phyloP scores from a whole-genome alignment of 2,797 vertebrate genomes.

The Peromyscus attwateri region DNA sequence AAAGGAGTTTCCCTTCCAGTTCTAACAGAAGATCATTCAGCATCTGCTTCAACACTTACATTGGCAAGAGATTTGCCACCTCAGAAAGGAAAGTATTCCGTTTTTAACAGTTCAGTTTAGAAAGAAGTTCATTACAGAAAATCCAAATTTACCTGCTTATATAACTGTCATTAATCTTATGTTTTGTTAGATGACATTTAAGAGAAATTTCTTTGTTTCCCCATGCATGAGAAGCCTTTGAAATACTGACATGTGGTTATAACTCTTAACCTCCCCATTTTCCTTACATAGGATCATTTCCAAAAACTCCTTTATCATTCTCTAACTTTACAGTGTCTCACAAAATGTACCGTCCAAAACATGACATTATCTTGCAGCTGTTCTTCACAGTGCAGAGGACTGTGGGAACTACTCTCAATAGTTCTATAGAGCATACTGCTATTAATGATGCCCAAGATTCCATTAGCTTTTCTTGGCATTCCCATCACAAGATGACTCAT shows the following conservation, averaged over 20 bases:
- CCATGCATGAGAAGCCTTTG: conserved; percentile 30
- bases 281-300: conserved; percentile 18
- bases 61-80: conserved; percentile 79
- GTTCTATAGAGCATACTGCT: conserved; percentile 49
- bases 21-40: conserved; percentile 78
- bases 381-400: conserved; percentile 43
- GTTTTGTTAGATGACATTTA: conserved; percentile 67
- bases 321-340: conserved; percentile 27
- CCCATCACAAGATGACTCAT: conserved; percentile 76
- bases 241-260: background rate
- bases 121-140: conserved; percentile 75
- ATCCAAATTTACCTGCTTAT: conserved; percentile 80
- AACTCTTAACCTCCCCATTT: conserved; percentile 5
- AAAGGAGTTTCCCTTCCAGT: conserved; percentile 29
- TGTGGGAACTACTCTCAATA: conserved; percentile 6
- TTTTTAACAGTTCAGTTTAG: conserved; percentile 79
- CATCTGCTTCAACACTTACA: conserved; percentile 80
- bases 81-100: conserved; percentile 76
- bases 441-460: conserved; percentile 71
- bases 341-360: background rate
- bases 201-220: conserved; percentile 42
- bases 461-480: conserved; percentile 82
- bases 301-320: conserved; percentile 49
- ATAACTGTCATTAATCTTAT: conserved; percentile 75
- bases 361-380: conserved; percentile 43